Conservation (phyloP, 2,888 invertebrate species). For the Polyploca ridens region DNA sequence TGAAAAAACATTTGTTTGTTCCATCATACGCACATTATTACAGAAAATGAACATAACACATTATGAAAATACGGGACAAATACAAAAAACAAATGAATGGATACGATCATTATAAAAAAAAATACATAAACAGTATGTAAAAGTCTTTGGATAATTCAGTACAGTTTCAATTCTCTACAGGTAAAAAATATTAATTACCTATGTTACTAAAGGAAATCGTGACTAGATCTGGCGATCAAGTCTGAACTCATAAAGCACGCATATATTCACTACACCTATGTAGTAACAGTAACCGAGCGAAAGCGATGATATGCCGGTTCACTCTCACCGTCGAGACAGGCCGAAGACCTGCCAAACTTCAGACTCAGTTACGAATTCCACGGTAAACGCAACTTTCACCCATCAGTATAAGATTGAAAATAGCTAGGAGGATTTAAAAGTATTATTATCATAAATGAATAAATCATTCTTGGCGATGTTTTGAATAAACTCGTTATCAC, state of each 20-base stretch:
- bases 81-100: too few species aligned
- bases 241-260: neutral
- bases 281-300: constrained; percentile 25
- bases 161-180: too few species aligned
- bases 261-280: neutral
- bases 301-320: constrained; percentile 28
- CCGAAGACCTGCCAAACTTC: constrained; percentile 17
- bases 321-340: constrained; percentile 47
- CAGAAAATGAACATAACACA: too few species aligned
- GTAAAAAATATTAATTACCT: neutral
- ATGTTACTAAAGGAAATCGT: neutral
- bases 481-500: constrained; percentile 20
- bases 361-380: constrained; percentile 18
- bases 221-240: neutral
- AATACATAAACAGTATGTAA: neutral
- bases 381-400: neutral
- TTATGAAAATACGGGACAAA: too few species aligned
- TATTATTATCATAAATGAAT: constrained; percentile 25
- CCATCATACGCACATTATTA: too few species aligned
- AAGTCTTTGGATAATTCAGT: neutral
- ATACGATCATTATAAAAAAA: too few species aligned
- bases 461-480: constrained; percentile 25
- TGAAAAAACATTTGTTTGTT: too few species aligned
- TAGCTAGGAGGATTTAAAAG: neutral
- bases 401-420: neutral